Conservation (phyloP, 2,888 invertebrate genomes). For the Eilema depressum region DNA sequence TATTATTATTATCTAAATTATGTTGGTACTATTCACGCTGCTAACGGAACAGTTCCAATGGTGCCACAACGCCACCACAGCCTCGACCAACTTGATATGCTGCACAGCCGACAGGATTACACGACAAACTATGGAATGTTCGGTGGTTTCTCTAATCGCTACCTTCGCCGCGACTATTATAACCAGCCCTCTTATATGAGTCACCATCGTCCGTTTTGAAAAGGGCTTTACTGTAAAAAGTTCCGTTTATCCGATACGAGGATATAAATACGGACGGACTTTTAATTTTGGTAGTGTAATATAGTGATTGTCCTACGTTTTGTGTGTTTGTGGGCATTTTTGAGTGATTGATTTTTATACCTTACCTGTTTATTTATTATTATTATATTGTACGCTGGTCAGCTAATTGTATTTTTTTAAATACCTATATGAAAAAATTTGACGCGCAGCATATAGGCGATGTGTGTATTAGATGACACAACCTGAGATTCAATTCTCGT, state of each 20-base stretch:
- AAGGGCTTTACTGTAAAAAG: slow-evolving; percentile 84
- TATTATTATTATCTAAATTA: slow-evolving; percentile 22
- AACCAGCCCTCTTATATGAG: slow-evolving; percentile 75
- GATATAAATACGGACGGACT: slow-evolving; percentile 76
- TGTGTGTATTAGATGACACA: too few relatives aligned
- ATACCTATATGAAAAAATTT: too few relatives aligned
- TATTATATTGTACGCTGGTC: too few relatives aligned
- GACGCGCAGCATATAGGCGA: too few relatives aligned
- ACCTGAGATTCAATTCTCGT: too few relatives aligned
- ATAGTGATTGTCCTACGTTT: slow-evolving; percentile 57
- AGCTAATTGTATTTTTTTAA: too few relatives aligned
- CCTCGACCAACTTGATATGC: slow-evolving; percentile 82
- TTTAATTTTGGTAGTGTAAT: slow-evolving; percentile 66
- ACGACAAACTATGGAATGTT: slow-evolving; percentile 71
- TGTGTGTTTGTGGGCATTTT: slow-evolving; percentile 57
- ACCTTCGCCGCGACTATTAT: slow-evolving; percentile 75
- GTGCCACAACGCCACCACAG: slow-evolving; percentile 81
- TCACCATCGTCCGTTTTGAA: slow-evolving; percentile 85
- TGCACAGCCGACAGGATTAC: slow-evolving; percentile 77
- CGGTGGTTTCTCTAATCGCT: slow-evolving; percentile 62
- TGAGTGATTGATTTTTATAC: slow-evolving; percentile 18
- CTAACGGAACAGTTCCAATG: slow-evolving; percentile 63
- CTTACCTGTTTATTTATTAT: too few relatives aligned
- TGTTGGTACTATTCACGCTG: slow-evolving; percentile 73
- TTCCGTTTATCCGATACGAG: slow-evolving; percentile 80